A percentile compares a stretch with the other conserved stretches of the same genome.
These are phyloP conservation scores for Enteromius mattozi DNA, from an alignment of 2,797 vertebrate genomes.

Conservation along the genomic window DNA sequence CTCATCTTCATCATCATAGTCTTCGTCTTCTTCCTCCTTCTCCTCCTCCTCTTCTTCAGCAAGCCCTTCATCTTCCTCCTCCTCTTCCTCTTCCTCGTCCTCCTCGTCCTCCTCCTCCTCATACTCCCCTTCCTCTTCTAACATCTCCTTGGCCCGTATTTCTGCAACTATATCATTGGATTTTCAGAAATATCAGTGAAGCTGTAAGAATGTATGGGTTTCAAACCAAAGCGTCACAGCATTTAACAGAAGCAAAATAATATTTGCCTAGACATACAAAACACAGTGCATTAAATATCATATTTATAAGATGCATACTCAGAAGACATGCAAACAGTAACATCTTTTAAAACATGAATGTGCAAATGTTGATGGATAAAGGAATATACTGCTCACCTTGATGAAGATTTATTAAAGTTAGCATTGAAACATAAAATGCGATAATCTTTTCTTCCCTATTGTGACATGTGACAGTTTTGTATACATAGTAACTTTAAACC, in stretches of 20 bases:
- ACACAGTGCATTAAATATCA: not conserved
- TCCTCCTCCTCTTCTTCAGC: slow-evolving; percentile 13
- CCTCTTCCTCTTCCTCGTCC: not conserved
- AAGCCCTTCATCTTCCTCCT: not conserved
- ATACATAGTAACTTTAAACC: not conserved
- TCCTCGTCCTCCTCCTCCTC: not conserved
- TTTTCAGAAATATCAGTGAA: slow-evolving; percentile 8
- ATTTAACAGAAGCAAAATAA: not conserved
- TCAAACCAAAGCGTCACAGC: not conserved
- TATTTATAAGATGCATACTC: not conserved
- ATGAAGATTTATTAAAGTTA: not conserved
- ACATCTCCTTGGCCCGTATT: slow-evolving; percentile 67
- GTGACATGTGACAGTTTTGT: not conserved
- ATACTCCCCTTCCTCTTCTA: slow-evolving; percentile 39
- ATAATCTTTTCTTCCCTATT: not conserved
- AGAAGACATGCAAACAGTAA: not conserved
- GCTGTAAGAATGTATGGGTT: not conserved
- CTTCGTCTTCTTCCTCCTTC: slow-evolving; percentile 24
- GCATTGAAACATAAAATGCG: not conserved
- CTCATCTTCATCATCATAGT: not conserved
- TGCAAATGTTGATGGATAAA: not conserved
- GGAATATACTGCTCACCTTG: not conserved
- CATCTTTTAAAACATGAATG: not conserved
- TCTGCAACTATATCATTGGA: slow-evolving; percentile 68
- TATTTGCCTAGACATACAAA: not conserved